phyloP scores from a whole-genome alignment of 1,140 invertebrate species.

The Trichonephila inaurata region DNA sequence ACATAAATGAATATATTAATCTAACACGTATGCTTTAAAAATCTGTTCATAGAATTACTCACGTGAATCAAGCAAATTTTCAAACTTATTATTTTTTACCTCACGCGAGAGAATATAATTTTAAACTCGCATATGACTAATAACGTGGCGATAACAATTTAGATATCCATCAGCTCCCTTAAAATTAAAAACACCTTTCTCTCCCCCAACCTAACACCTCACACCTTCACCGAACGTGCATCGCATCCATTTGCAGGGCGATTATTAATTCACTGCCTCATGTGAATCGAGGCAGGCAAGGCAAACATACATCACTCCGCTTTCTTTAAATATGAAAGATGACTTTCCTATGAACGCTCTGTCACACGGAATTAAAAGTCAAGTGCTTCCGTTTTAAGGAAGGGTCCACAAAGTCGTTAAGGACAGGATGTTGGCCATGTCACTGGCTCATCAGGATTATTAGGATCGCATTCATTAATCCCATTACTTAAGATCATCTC shows the following conservation, averaged over 20 bases:
- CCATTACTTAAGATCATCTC: conserved; percentile 64
- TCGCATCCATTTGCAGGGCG: not conserved
- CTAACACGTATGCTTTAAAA: too few species aligned
- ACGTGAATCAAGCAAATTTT: too few species aligned
- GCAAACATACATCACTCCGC: not conserved
- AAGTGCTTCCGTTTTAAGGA: conserved; percentile 55
- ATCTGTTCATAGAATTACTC: too few species aligned
- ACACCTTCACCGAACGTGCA: not conserved
- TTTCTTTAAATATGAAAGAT: conserved; percentile 55
- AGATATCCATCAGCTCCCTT: not conserved
- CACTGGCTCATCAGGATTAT: conserved; percentile 54
- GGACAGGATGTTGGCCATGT: conserved; percentile 64
- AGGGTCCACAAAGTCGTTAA: conserved; percentile 68
- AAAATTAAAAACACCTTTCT: conserved; percentile 9
- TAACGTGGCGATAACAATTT: not conserved
- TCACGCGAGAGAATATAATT: not conserved
- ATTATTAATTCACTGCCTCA: not conserved
- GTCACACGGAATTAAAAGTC: conserved; percentile 56
- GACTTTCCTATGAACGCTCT: conserved; percentile 47
- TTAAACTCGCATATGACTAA: not conserved
- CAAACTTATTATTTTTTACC: not conserved
- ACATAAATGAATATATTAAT: too few species aligned
- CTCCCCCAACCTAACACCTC: not conserved
- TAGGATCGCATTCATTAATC: conserved; percentile 65
- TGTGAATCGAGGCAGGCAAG: not conserved